Evolutionary conservation across 2,113 vertebrate genomes (phyloP).

Genomic region (Elgaria multicarinata): DNA sequence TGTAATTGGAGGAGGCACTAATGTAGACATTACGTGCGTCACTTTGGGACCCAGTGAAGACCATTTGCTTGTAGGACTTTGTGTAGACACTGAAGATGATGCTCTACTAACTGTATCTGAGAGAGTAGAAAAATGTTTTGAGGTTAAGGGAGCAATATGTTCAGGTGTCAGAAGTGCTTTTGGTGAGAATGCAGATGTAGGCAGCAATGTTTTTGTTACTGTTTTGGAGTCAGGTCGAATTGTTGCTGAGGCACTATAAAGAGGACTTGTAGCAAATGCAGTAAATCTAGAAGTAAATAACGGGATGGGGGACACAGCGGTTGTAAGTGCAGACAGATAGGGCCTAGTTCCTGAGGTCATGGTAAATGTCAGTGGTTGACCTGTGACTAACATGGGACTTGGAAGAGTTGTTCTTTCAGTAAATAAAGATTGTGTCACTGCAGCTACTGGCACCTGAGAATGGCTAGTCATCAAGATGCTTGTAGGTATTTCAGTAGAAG

Average conservation of each 20-base stretch:
- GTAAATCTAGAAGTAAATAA: slow-evolving; percentile 24
- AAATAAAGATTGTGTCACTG: slow-evolving; percentile 12
- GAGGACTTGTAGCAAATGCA: slow-evolving; percentile 24
- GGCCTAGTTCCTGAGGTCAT: slow-evolving; percentile 21
- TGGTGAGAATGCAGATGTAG: slow-evolving; percentile 26
- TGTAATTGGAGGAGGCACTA: neutral
- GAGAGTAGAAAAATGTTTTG: slow-evolving; percentile 25
- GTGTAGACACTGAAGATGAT: slow-evolving; percentile 25
- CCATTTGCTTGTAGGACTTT: neutral
- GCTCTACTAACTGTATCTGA: neutral
- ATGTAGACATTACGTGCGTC: neutral
- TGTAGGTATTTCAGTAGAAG: slow-evolving; percentile 53
- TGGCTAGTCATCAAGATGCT: slow-evolving; percentile 47
- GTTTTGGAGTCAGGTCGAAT: slow-evolving; percentile 20
- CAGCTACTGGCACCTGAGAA: slow-evolving; percentile 26
- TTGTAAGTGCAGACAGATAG: slow-evolving; percentile 17
- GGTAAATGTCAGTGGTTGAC: fast-evolving
- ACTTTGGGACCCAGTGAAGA: slow-evolving; percentile 13
- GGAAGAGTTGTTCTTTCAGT: slow-evolving; percentile 35
- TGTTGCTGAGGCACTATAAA: slow-evolving; percentile 31
- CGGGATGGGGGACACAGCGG: slow-evolving; percentile 17
- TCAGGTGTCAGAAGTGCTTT: neutral
- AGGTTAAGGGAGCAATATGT: slow-evolving; percentile 26
- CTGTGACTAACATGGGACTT: slow-evolving; percentile 23
- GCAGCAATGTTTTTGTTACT: slow-evolving; percentile 14